Evolutionary conservation across 2,113 vertebrate genomes (phyloP).

Genomic region (Notarius lentiginosus): DNA sequence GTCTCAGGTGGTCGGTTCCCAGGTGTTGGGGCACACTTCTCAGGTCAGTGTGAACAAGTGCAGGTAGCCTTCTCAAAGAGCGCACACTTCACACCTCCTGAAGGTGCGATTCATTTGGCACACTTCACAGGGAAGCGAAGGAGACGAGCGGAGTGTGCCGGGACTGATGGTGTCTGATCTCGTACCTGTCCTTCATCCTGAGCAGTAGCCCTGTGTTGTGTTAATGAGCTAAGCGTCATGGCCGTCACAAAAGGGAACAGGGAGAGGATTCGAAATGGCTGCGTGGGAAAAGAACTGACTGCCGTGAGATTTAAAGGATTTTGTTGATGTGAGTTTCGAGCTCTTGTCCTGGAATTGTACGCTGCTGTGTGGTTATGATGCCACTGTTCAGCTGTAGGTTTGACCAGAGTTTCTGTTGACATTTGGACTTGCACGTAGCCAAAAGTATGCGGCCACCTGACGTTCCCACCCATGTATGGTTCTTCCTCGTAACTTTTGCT

Average conservation of each 20-base stretch:
- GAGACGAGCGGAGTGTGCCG: constrained; percentile 40
- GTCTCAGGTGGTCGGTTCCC: neutral
- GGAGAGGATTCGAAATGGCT: neutral
- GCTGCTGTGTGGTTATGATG: neutral
- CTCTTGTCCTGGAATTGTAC: neutral
- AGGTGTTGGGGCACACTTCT: constrained; percentile 59
- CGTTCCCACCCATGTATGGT: neutral
- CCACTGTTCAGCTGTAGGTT: neutral
- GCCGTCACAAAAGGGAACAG: neutral
- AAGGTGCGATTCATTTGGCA: constrained; percentile 21
- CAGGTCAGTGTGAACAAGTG: constrained; percentile 42
- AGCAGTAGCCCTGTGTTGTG: neutral
- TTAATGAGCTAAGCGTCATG: neutral
- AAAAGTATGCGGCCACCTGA: neutral
- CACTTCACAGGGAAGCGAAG: constrained; percentile 45
- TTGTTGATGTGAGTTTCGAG: too few species aligned
- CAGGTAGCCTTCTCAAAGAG: constrained; percentile 50
- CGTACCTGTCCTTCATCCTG: neutral
- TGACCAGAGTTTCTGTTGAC: too few species aligned
- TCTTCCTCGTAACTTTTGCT: neutral
- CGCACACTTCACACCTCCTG: constrained; percentile 58
- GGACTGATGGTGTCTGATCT: neutral
- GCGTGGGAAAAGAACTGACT: neutral
- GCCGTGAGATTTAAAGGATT: neutral
- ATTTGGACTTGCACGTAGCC: neutral